Base-by-base conservation (phyloP, 1,140 invertebrate genomes). In the Meteorus sp. region DNA sequence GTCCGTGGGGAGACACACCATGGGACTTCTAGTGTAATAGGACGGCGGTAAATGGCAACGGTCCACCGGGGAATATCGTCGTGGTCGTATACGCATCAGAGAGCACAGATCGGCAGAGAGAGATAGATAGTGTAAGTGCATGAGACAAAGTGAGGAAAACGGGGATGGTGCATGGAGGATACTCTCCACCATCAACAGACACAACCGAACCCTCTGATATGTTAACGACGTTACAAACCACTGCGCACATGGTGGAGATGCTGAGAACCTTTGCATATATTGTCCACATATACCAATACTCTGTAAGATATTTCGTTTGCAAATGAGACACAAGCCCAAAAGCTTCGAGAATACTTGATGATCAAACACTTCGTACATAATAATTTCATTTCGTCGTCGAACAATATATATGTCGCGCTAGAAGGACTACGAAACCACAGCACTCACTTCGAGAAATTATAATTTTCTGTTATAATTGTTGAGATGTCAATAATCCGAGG, bases 141-240 rank as follows among this genome's bases (percentile, higher is more conserved):
- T 65, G 65, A 65, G 62, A 68, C 58, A 27, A 52, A 66, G 61
- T 53, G n/a, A n/a, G n/a, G n/a, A n/a, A n/a, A n/a, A n/a, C n/a
- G n/a, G n/a, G n/a, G n/a, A n/a, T n/a, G n/a, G n/a, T n/a, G n/a
- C n/a, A n/a, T n/a, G n/a, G n/a, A n/a, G n/a, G n/a, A n/a, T n/a
- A n/a, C n/a, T n/a, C n/a, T n/a, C n/a, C n/a, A n/a, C n/a, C n/a
- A n/a, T n/a, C n/a, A n/a, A n/a, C 61, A 44, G 62, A 60, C 62
- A 69, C 69, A 67, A 68, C 67, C 68, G n/a, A 53, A 66, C 61
- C 64, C 67, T 62, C 67, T 65, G 67, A 72, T 70, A 71, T 68
- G 68, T 69, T 71, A 72, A 72, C 64, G 67, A 68, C 62, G 67
- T 72, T 70, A 70, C 65, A 44, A 58, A 71, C 66, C 67, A 61